Conservation (phyloP, 2,888 invertebrate genomes). For the Hydrotaea diabolus region DNA sequence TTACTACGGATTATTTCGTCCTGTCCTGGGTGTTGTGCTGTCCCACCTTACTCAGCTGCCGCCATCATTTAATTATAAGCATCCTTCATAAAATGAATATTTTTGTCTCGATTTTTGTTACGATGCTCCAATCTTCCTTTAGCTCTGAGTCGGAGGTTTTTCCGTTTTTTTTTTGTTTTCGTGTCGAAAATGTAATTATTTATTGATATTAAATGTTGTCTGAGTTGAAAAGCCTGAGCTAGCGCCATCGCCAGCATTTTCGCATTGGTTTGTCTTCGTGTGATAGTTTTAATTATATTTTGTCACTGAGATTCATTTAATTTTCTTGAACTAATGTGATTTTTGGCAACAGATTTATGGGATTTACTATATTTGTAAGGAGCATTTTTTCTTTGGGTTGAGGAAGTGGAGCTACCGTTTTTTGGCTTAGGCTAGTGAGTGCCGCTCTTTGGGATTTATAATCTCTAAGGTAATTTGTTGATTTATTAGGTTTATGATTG, state of each 20-base stretch:
- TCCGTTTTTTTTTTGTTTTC: slow-evolving; percentile 12
- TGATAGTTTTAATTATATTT: slow-evolving; percentile 68
- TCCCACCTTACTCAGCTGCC: slow-evolving; percentile 2
- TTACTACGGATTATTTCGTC: background rate
- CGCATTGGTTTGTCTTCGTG: background rate
- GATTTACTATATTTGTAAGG: background rate
- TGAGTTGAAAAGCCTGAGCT: slow-evolving; percentile 19
- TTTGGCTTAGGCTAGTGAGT: slow-evolving; percentile 13
- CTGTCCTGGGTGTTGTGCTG: background rate
- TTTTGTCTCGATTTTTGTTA: slow-evolving; percentile 36
- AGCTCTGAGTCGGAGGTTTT: slow-evolving; percentile 22
- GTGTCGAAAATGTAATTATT: slow-evolving; percentile 64
- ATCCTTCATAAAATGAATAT: slow-evolving; percentile 59
- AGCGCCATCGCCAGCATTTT: background rate
- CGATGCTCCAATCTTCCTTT: too few species aligned
- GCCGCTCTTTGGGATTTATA: slow-evolving; percentile 57
- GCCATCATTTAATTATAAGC: slow-evolving; percentile 61
- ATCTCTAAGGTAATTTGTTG: slow-evolving; percentile 63
- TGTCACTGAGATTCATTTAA: slow-evolving; percentile 56
- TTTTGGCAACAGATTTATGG: slow-evolving; percentile 7
- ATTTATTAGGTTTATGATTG: slow-evolving; percentile 60
- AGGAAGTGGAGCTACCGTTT: background rate
- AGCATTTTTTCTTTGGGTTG: background rate
- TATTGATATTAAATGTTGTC: slow-evolving; percentile 67
- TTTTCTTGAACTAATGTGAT: slow-evolving; percentile 15